Conservation (phyloP, 2,888 invertebrate genomes). For the Drosophila helvetica region DNA sequence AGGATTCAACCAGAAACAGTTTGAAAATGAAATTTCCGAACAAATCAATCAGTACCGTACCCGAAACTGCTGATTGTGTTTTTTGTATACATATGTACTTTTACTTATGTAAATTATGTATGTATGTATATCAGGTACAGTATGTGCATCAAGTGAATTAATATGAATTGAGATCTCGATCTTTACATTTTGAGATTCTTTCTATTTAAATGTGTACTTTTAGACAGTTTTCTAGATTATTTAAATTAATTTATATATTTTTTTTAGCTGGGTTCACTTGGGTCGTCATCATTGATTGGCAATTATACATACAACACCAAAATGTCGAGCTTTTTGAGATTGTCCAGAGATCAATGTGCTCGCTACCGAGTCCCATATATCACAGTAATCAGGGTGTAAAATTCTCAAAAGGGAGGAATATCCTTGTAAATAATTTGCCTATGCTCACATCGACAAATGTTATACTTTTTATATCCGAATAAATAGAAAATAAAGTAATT, state of each 20-base stretch:
- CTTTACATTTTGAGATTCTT: conserved; percentile 15
- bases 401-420: background rate
- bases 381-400: background rate
- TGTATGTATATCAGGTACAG: too few species aligned
- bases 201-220: background rate
- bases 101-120: too few species aligned
- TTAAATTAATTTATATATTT: background rate
- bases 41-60: background rate
- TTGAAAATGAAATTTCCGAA: too few species aligned
- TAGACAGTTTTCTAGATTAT: background rate
- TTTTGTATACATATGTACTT: too few species aligned
- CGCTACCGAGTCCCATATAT: background rate
- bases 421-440: background rate
- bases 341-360: conserved; percentile 15
- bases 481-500: background rate
- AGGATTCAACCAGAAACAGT: background rate
- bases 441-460: background rate
- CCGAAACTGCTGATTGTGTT: too few species aligned
- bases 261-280: conserved; percentile 1
- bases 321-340: conserved; percentile 2
- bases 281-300: conserved; percentile 12
- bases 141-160: background rate
- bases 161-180: conserved; percentile 16
- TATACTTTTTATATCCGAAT: background rate
- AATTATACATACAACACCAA: conserved; percentile 1